A percentile compares a stretch with the other conserved stretches of the same genome.
These are phyloP conservation scores for Toxotes lorentzi DNA, from an alignment of 2,797 vertebrate species.

Conservation along the genomic window DNA sequence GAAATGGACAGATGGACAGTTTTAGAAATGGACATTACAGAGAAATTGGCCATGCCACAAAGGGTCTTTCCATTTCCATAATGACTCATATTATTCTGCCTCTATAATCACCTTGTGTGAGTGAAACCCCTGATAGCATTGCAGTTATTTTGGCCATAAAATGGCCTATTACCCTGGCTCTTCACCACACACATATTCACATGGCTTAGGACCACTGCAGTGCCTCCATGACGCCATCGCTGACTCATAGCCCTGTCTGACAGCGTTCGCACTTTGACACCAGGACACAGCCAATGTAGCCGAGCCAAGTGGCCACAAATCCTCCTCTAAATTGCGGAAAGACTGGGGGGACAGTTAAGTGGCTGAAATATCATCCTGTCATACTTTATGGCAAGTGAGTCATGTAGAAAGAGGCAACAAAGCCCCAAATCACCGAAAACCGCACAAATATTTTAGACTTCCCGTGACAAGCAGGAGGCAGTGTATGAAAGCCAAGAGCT, in stretches of 20 bases:
- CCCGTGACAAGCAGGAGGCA: constrained; percentile 11
- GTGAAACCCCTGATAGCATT: constrained; percentile 24
- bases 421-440: constrained; percentile 36
- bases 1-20: constrained; percentile 1
- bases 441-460: constrained; percentile 36
- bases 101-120: constrained; percentile 34
- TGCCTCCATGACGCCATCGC: constrained; percentile 58
- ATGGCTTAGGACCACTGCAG: constrained; percentile 42
- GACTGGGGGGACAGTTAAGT: constrained; percentile 24
- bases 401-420: constrained; percentile 35
- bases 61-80: constrained; percentile 12
- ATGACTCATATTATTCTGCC: constrained; percentile 32
- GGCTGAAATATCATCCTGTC: constrained; percentile 42
- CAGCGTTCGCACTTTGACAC: constrained; percentile 64
- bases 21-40: constrained; percentile 3
- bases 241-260: constrained; percentile 69
- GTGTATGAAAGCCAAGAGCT: background rate
- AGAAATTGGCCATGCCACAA: background rate
- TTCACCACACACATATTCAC: constrained; percentile 39
- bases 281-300: constrained; percentile 20
- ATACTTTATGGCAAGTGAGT: constrained; percentile 62
- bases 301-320: constrained; percentile 53
- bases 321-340: constrained; percentile 22
- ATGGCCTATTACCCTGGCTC: constrained; percentile 52
- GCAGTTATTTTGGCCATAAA: constrained; percentile 54